Conservation (phyloP, 2,888 invertebrate species). For the Pilophorus perplexus region DNA sequence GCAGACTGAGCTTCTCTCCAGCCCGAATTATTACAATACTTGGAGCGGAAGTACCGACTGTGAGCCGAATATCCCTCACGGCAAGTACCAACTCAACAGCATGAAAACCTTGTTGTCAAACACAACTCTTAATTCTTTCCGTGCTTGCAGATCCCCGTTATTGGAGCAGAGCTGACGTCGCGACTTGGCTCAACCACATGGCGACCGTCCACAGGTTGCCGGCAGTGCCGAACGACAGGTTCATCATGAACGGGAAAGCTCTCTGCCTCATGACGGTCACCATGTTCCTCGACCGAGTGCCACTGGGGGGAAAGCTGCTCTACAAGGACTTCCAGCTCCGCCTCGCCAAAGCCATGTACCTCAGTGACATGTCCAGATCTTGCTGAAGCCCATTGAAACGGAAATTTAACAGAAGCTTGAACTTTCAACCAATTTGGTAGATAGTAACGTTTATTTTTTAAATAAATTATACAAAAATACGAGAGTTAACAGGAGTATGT, state of each 20-base stretch:
- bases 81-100: constrained; percentile 6
- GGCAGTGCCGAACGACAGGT: constrained; percentile 60
- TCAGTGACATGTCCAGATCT: constrained; percentile 39
- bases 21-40: constrained; percentile 43
- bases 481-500: not conserved
- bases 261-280: constrained; percentile 72
- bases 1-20: constrained; percentile 45
- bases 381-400: constrained; percentile 12
- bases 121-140: not conserved
- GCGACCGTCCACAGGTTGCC: constrained; percentile 60
- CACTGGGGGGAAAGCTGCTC: constrained; percentile 64
- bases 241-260: constrained; percentile 79
- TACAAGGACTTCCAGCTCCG: constrained; percentile 70
- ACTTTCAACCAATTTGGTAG: not conserved
- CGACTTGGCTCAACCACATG: constrained; percentile 63
- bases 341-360: constrained; percentile 65
- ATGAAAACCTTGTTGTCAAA: not conserved
- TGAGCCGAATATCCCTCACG: constrained; percentile 44
- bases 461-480: constrained; percentile 23
- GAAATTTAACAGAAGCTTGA: not conserved
- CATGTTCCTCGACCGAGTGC: constrained; percentile 71
- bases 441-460: not conserved
- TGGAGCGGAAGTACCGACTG: constrained; percentile 26
- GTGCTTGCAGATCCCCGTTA: constrained; percentile 63
- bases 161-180: constrained; percentile 70